These are phyloP conservation scores for Oryzias woworae DNA, from an alignment of 2,113 vertebrate genomes.

Conservation along the genomic window DNA sequence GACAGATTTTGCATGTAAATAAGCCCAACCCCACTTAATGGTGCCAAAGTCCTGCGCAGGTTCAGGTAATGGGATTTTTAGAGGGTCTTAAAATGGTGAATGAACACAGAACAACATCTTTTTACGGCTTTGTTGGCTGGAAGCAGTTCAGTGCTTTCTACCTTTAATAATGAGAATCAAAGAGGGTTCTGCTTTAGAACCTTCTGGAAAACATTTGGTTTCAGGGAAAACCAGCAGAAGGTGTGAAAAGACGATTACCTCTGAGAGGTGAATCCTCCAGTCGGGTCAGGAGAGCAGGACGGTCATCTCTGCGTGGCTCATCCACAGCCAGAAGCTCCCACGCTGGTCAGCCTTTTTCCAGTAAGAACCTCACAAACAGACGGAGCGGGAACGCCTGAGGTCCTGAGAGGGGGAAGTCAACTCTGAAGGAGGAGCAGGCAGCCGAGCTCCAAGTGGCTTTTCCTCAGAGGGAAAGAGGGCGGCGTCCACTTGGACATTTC, in stretches of 20 bases:
- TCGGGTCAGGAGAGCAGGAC: no score
- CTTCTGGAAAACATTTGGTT: no score
- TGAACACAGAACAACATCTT: constrained; percentile 7
- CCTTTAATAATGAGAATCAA: background rate
- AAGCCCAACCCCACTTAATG: constrained; percentile 18
- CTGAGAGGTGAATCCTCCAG: no score
- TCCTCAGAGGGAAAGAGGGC: constrained; percentile 12
- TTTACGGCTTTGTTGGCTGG: background rate
- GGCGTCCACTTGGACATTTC: background rate
- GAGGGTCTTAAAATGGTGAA: constrained; percentile 9
- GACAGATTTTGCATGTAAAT: background rate
- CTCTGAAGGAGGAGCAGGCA: constrained; percentile 4
- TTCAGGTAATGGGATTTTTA: constrained; percentile 15
- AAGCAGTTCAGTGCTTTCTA: background rate
- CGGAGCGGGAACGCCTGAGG: no score
- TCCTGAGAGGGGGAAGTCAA: no score
- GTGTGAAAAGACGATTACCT: no score
- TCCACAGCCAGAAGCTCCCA: background rate
- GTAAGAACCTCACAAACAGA: no score
- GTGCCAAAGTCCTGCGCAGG: constrained; percentile 41
- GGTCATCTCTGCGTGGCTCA: background rate
- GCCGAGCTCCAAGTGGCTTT: background rate
- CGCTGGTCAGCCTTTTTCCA: no score
- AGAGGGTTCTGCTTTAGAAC: no score
- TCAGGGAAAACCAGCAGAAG: no score